Percentiles rank a stretch among this genome's conserved stretches.
Conservation (phyloP, 2,113 vertebrate genomes). For the Ictalurus furcatus region DNA sequence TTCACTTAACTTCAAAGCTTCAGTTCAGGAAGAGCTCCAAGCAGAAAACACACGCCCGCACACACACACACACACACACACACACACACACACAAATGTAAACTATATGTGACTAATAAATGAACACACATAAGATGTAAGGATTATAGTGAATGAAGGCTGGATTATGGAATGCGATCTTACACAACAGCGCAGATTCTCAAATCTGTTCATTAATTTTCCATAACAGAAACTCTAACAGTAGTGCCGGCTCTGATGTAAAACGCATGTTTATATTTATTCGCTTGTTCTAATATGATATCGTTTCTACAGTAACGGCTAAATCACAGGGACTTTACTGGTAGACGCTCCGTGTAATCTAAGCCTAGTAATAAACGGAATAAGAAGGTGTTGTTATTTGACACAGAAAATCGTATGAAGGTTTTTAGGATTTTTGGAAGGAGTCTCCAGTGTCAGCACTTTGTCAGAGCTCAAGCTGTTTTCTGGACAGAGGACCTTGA, state of each 20-base stretch:
- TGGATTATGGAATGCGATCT: not conserved
- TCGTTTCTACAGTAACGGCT: not conserved
- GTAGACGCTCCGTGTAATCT: not conserved
- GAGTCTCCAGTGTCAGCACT: not conserved
- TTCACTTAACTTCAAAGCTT: not conserved
- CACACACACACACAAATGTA: not conserved
- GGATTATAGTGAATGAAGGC: not conserved
- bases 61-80: not conserved
- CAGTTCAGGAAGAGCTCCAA: not conserved
- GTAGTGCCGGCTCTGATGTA: too few species aligned
- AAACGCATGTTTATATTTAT: not conserved
- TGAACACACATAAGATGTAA: not conserved
- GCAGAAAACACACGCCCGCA: not conserved
- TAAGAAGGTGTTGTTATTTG: not conserved
- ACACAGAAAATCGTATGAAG: not conserved
- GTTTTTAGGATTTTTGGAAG: not conserved
- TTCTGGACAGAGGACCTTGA: not conserved
- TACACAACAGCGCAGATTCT: not conserved
- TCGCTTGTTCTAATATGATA: not conserved
- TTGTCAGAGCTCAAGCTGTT: not conserved
- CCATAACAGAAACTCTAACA: not conserved
- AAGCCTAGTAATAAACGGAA: not conserved
- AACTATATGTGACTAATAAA: not conserved
- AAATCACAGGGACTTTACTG: not conserved
- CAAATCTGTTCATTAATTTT: not conserved